phyloP scores from a whole-genome alignment of 1,140 invertebrate species.

The Ptiloglossa arizonensis region DNA sequence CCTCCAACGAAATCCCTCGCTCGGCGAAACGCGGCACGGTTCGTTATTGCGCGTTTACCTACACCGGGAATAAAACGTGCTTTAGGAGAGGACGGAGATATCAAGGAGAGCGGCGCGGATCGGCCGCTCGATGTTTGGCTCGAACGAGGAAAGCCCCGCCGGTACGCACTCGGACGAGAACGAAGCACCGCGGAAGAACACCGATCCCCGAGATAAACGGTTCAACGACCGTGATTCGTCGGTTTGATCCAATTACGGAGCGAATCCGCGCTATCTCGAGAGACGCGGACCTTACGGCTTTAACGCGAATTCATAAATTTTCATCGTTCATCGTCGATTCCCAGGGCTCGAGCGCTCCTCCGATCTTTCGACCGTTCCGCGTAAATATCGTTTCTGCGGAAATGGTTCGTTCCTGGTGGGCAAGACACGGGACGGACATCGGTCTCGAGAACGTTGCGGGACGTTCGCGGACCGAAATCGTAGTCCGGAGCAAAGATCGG shows the following conservation, averaged over 20 bases:
- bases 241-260: slow-evolving; percentile 60
- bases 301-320: slow-evolving; percentile 56
- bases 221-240: slow-evolving; percentile 55
- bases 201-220: slow-evolving; percentile 48
- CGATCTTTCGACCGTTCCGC: background rate
- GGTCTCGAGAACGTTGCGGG: background rate
- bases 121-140: slow-evolving; percentile 1
- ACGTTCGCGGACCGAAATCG: background rate
- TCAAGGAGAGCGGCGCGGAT: too few relatives aligned
- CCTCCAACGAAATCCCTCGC: too few relatives aligned
- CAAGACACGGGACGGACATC: too few relatives aligned
- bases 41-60: too few relatives aligned
- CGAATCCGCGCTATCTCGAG: slow-evolving; percentile 24
- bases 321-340: slow-evolving; percentile 33
- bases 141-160: background rate
- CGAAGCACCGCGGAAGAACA: slow-evolving; percentile 27
- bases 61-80: too few relatives aligned
- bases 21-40: too few relatives aligned
- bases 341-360: background rate
- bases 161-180: background rate
- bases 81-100: too few relatives aligned
- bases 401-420: background rate
- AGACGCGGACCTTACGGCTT: slow-evolving; percentile 24
- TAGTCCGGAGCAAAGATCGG: background rate
- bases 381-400: slow-evolving; percentile 1